phyloP scores from a whole-genome alignment of 2,797 vertebrate species.

The Erpetoichthys calabaricus region DNA sequence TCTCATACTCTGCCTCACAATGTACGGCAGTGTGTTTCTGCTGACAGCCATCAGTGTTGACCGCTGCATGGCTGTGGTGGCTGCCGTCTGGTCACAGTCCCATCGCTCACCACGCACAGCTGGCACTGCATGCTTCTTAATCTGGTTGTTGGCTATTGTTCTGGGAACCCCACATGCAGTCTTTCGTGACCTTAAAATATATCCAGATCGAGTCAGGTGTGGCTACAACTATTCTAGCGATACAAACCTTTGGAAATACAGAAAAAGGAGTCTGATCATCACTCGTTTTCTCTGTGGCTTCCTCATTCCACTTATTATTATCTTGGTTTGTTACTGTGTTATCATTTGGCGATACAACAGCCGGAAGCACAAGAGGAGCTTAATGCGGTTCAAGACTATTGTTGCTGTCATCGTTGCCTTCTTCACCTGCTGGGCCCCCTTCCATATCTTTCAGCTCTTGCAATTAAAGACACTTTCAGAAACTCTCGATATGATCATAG shows the following conservation, averaged over 20 bases:
- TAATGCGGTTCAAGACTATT: constrained; percentile 33
- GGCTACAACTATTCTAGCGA: rapidly evolving
- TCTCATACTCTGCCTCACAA: constrained; percentile 25
- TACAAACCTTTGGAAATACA: too few species aligned
- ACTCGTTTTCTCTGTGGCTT: constrained; percentile 43
- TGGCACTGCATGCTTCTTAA: constrained; percentile 14
- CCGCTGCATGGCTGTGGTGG: constrained; percentile 35
- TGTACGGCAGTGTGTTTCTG: constrained; percentile 44
- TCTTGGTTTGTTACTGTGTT: constrained; percentile 34
- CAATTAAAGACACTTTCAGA: too few species aligned
- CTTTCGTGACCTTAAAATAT: rapidly evolving
- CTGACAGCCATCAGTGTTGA: constrained; percentile 42
- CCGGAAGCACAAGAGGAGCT: constrained; percentile 17
- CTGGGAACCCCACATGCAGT: constrained; percentile 30
- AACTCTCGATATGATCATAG: rapidly evolving
- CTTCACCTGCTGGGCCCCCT: constrained; percentile 52
- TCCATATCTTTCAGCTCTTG: constrained; percentile 30
- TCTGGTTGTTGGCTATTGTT: constrained; percentile 28
- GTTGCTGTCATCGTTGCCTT: constrained; percentile 40
- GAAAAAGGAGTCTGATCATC: constrained; percentile 1
- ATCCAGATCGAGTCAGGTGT: too few species aligned
- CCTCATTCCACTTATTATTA: constrained; percentile 41
- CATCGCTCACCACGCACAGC: constrained; percentile 36
- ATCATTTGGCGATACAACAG: constrained; percentile 28
- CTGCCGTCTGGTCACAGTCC: constrained; percentile 45